Evolutionary conservation across 30 jellyfish, hydroid and myxozoan species (phyloP).

Genomic region (Pelagia noctiluca): DNA sequence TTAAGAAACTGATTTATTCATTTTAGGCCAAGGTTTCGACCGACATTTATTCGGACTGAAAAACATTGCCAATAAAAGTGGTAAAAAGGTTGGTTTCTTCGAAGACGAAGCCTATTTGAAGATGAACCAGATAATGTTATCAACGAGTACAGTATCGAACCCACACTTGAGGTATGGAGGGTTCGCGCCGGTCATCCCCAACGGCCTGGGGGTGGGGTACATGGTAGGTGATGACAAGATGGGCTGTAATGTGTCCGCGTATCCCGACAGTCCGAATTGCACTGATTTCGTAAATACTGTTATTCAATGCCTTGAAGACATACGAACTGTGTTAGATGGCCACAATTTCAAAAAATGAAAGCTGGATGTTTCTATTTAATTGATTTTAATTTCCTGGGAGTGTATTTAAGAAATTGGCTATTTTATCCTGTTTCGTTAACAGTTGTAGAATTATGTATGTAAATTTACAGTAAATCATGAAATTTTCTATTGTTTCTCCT

Average conservation of each 20-base stretch:
- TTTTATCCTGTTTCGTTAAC: no score
- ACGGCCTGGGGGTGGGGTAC: conserved; percentile 96
- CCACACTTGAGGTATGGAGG: conserved; percentile 90
- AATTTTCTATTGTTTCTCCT: no score
- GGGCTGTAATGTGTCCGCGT: conserved; percentile 87
- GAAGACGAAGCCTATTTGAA: conserved; percentile 85
- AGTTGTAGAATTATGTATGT: no score
- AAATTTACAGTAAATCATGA: no score
- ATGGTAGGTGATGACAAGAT: conserved; percentile 75
- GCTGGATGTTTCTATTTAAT: neutral
- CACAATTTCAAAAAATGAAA: conserved; percentile 69
- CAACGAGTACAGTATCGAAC: conserved; percentile 93
- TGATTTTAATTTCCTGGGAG: no score
- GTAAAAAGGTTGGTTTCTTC: conserved; percentile 77
- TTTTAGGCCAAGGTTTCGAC: conserved; percentile 98
- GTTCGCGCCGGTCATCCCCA: conserved; percentile 95
- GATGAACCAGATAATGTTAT: conserved; percentile 83
- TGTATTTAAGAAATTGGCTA: no score
- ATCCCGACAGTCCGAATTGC: conserved; percentile 96
- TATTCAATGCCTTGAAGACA: conserved; percentile 77
- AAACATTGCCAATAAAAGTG: conserved; percentile 65
- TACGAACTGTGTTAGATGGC: conserved; percentile 80
- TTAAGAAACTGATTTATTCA: no score
- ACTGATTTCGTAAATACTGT: conserved; percentile 77
- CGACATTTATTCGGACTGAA: conserved; percentile 91